Conservation (phyloP, 2,113 vertebrate species). For the Heptranchias perlo region DNA sequence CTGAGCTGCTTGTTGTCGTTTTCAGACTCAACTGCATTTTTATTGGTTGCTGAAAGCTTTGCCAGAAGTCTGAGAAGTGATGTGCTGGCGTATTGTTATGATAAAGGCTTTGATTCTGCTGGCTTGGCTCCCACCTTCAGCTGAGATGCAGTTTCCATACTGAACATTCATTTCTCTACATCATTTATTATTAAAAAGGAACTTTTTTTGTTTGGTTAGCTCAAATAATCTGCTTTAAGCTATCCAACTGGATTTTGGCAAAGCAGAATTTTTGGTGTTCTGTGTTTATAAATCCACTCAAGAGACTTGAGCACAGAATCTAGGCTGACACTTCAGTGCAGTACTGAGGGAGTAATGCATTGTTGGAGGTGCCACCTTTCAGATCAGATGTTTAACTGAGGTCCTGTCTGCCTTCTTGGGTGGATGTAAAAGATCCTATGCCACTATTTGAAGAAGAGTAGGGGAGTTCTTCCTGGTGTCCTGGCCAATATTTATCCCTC, state of each 20-base stretch:
- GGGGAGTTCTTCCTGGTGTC: background rate
- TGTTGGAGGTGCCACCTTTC: background rate
- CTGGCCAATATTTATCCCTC: background rate
- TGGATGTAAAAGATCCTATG: background rate
- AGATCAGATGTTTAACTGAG: background rate
- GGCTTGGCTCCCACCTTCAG: background rate
- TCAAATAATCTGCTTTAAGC: background rate
- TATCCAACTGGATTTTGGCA: background rate
- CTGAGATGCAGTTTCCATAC: background rate
- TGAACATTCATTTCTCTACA: background rate
- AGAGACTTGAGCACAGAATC: background rate
- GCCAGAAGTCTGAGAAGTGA: background rate
- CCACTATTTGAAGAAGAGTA: background rate
- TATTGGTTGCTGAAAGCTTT: conserved; percentile 8
- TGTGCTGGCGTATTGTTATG: background rate
- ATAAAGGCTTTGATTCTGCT: background rate
- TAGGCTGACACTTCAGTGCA: background rate
- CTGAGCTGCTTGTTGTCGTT: background rate
- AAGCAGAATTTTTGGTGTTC: background rate
- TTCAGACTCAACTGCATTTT: background rate
- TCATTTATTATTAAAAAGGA: conserved; percentile 18
- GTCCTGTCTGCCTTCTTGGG: background rate
- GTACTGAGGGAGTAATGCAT: background rate
- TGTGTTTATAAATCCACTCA: background rate
- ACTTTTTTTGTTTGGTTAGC: background rate